Conservation (phyloP, 2,797 vertebrate species). For the Pelodytes ibericus region DNA sequence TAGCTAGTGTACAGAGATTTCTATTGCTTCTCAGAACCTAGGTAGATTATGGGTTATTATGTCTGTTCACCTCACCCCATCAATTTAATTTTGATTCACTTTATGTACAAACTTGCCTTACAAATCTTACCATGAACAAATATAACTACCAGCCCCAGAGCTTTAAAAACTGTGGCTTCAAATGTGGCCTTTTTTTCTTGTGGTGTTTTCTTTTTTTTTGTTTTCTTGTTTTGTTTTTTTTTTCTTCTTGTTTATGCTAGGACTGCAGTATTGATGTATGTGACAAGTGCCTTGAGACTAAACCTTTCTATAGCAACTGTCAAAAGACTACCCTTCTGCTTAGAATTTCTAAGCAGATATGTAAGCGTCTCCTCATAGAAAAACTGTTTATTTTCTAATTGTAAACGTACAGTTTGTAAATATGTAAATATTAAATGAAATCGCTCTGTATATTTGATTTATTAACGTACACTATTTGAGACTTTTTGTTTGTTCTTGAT, state of each 20-base stretch:
- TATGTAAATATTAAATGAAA: slow-evolving; percentile 97
- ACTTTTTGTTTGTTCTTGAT: slow-evolving; percentile 80
- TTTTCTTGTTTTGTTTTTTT: slow-evolving; percentile 12
- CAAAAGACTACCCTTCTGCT: slow-evolving; percentile 74
- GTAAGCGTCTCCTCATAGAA: slow-evolving; percentile 63
- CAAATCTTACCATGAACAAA: slow-evolving; percentile 22
- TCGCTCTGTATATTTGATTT: slow-evolving; percentile 98
- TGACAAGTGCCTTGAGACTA: slow-evolving; percentile 96
- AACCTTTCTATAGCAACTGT: slow-evolving; percentile 74
- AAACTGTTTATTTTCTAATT: slow-evolving; percentile 85
- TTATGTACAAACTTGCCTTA: slow-evolving; percentile 64
- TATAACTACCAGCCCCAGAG: slow-evolving; percentile 60
- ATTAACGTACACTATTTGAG: slow-evolving; percentile 91
- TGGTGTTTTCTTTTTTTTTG: too few species aligned
- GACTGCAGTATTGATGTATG: slow-evolving; percentile 87
- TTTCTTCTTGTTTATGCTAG: slow-evolving; percentile 63
- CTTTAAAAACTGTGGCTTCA: slow-evolving; percentile 84
- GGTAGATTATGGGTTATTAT: background rate
- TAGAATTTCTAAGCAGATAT: slow-evolving; percentile 64
- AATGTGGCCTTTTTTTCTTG: slow-evolving; percentile 83
- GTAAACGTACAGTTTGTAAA: slow-evolving; percentile 88
- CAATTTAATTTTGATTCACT: slow-evolving; percentile 70
- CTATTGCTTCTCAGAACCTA: background rate
- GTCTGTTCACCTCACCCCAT: slow-evolving; percentile 42
- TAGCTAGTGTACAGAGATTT: background rate